Conservation (phyloP, 2,113 vertebrate species). For the Anser brachyrhynchus region DNA sequence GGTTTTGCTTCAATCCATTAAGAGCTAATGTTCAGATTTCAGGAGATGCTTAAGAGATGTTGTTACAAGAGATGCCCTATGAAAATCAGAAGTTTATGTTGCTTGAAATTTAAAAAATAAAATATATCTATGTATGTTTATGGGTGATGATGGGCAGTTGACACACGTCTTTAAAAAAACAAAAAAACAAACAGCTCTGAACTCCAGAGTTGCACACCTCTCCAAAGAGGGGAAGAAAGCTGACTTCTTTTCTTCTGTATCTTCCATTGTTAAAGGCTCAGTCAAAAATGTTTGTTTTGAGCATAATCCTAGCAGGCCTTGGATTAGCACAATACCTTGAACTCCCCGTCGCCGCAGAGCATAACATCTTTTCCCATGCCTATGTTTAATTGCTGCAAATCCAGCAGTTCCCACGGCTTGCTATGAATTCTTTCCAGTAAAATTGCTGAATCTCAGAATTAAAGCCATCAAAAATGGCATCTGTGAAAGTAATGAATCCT, state of each 20-base stretch:
- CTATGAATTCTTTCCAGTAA: not conserved
- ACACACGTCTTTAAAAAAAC: not conserved
- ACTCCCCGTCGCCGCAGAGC: not conserved
- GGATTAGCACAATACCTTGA: not conserved
- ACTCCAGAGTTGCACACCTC: not conserved
- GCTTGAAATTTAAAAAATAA: not conserved
- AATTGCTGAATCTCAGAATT: slow-evolving; percentile 37
- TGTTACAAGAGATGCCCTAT: not conserved
- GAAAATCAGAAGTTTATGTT: not conserved
- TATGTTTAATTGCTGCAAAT: not conserved
- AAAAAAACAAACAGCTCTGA: not conserved
- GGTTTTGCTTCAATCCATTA: not conserved
- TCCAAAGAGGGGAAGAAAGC: not conserved
- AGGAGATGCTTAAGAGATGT: not conserved
- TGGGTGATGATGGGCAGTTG: not conserved
- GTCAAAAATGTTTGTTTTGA: not conserved
- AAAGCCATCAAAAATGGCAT: not conserved
- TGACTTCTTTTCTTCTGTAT: not conserved
- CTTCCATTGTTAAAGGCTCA: not conserved
- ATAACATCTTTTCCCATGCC: not conserved
- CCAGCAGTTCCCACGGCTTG: not conserved
- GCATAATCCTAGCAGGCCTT: not conserved
- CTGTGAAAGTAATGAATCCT: slow-evolving; percentile 17
- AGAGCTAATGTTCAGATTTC: not conserved
- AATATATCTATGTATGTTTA: not conserved